Percentiles rank a stretch among this genome's conserved stretches.
These are phyloP conservation scores for Megastigmus dorsalis DNA, from an alignment of 2,888 invertebrate genomes.

Conservation along the genomic window DNA sequence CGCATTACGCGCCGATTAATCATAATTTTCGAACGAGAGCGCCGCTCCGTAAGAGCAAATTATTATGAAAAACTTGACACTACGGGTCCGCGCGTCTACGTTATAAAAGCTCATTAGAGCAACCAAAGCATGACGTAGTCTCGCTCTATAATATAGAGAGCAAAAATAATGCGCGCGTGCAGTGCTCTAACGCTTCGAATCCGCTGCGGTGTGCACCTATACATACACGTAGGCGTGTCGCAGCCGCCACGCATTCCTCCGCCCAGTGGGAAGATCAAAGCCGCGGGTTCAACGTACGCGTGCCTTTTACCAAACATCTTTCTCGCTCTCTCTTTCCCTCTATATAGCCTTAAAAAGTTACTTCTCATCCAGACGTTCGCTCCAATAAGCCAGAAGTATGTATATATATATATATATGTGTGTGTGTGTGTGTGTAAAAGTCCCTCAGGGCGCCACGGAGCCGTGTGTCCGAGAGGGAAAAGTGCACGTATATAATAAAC, in stretches of 20 bases:
- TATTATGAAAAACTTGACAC: no score
- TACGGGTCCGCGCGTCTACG: no score
- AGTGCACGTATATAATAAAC: no score
- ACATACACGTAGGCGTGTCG: constrained; percentile 34
- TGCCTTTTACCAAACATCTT: background rate
- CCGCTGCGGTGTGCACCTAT: background rate
- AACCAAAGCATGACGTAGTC: background rate
- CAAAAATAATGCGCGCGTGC: constrained; percentile 12
- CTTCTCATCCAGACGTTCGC: constrained; percentile 6
- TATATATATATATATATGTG: no score
- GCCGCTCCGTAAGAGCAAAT: no score
- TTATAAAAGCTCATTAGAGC: constrained; percentile 29
- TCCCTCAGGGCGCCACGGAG: no score
- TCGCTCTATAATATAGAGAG: constrained; percentile 6
- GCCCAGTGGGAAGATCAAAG: constrained; percentile 42
- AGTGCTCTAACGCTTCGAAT: no score
- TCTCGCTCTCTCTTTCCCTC: background rate
- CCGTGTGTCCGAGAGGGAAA: no score
- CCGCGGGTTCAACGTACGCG: constrained; percentile 37
- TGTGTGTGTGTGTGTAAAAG: no score
- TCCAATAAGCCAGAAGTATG: no score
- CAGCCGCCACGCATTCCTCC: constrained; percentile 16
- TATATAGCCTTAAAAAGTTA: background rate
- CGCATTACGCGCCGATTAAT: no score
- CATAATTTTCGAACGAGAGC: no score